Conservation (phyloP, 2,113 vertebrate genomes). For the Dendrocopos noguchii region DNA sequence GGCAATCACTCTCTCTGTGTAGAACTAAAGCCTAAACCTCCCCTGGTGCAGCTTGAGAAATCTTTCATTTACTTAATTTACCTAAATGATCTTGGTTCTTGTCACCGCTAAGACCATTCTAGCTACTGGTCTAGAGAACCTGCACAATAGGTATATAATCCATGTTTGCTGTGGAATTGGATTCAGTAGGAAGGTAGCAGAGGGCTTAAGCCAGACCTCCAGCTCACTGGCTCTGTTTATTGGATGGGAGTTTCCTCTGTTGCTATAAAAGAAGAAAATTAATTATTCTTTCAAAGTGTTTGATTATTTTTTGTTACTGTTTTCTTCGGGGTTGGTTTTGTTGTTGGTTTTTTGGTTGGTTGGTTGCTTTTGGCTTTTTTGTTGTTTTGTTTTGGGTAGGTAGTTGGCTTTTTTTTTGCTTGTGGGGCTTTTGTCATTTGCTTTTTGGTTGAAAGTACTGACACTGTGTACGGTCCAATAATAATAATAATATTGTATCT, state of each 20-base stretch:
- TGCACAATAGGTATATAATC: neutral
- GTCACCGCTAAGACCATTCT: neutral
- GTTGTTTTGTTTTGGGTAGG: too few relatives aligned
- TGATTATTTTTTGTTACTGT: neutral
- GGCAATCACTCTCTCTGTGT: too few relatives aligned
- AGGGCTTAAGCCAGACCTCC: neutral
- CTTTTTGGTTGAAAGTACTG: neutral
- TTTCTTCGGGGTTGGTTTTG: neutral
- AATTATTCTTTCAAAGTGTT: neutral
- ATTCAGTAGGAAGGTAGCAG: neutral
- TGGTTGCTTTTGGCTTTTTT: too few relatives aligned
- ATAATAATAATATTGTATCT: too few relatives aligned
- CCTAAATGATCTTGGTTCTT: neutral
- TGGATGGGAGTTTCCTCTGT: neutral
- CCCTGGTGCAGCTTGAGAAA: neutral
- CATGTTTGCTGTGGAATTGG: neutral
- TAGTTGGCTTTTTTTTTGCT: too few relatives aligned
- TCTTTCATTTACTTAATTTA: neutral
- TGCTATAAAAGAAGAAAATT: neutral
- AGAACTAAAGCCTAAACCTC: too few relatives aligned
- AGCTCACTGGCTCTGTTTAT: neutral
- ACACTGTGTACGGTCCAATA: neutral
- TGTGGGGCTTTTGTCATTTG: too few relatives aligned
- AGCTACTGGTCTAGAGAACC: neutral
- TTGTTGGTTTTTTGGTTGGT: neutral